These are phyloP conservation scores for Hydrolagus colliei DNA, from an alignment of 2,797 vertebrate genomes.

Conservation along the genomic window DNA sequence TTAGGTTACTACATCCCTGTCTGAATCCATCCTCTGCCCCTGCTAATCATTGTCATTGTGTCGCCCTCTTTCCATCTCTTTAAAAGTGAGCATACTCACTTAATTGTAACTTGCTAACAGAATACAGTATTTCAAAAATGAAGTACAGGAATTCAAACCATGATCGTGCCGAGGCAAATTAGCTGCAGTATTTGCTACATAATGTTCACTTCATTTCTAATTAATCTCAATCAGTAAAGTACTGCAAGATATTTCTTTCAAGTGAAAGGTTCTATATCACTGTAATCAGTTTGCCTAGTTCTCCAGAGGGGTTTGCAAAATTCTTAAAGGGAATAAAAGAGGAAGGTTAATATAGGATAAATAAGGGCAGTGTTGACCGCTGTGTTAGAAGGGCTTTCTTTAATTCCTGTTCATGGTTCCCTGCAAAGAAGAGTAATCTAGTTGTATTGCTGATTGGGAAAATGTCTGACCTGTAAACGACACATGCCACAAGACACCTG, in stretches of 20 bases:
- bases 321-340: neutral
- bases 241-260: too few species aligned
- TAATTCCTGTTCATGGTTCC: neutral
- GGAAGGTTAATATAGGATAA: neutral
- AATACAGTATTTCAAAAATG: neutral
- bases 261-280: too few species aligned
- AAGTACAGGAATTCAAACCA: neutral
- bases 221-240: too few species aligned
- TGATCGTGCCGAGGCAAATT: too few species aligned
- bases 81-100: too few species aligned
- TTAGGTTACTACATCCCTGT: neutral
- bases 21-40: neutral
- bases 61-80: neutral
- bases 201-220: too few species aligned
- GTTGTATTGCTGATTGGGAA: slow-evolving; percentile 1
- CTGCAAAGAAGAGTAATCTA: neutral
- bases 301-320: neutral
- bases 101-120: too few species aligned
- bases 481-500: accelerated
- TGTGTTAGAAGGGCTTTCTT: neutral
- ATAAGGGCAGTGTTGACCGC: neutral
- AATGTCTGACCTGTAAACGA: neutral
- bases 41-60: neutral
- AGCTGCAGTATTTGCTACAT: too few species aligned
- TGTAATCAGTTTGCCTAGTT: neutral